Base-by-base conservation (phyloP, 1,140 invertebrate species). In the Berghia stephanieae region DNA sequence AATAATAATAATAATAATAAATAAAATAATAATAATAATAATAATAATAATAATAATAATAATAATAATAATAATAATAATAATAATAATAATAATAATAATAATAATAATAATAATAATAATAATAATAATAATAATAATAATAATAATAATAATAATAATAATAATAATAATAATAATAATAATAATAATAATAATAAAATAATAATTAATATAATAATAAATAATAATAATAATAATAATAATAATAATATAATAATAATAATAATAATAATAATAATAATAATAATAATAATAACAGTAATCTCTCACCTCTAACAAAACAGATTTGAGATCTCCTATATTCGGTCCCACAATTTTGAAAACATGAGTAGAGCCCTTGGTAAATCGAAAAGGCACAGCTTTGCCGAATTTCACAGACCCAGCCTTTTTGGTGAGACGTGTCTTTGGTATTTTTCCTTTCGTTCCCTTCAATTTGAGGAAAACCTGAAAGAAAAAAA, bases 361-460 rank as follows among this genome's bases (percentile, higher is more conserved):
- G 75, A 90, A 89, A 16, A 86, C 80, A 75, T 90, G 86, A 24
- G 88, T 88, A 13, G 87, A 85, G 10, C 88, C 88, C 70, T 83
- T 85, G 31, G 82, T 79, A 78, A 90, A 89, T 68, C 83, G 83
- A 78, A 88, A 88, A 10, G 83, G 57, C 0, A 85, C 85, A 49
- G 78, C 78, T 77, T 86, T 88, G 60, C 80, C 84, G n/a, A 80
- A 83, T 63, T 85, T 87, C 4, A 85, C 84, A 10, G 85, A 86
- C 3, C 85, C 85, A 49, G 84, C 83, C 73, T 87, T 88, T 77
- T 89, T 89, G n/a, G 83, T 87, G 0, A 89, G 82, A 63, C 85
- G 81, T 27, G 79, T 83, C 74, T 87, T 88, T 24, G 83, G 81
- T 27, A 90, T 52, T 74, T 88, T 88, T n/a, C 83, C 86, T 74